A percentile compares a stretch with the other conserved stretches of the same genome.
Evolutionary conservation across 2,888 invertebrate species (phyloP).

Genomic region (Mythimna lalbum): DNA sequence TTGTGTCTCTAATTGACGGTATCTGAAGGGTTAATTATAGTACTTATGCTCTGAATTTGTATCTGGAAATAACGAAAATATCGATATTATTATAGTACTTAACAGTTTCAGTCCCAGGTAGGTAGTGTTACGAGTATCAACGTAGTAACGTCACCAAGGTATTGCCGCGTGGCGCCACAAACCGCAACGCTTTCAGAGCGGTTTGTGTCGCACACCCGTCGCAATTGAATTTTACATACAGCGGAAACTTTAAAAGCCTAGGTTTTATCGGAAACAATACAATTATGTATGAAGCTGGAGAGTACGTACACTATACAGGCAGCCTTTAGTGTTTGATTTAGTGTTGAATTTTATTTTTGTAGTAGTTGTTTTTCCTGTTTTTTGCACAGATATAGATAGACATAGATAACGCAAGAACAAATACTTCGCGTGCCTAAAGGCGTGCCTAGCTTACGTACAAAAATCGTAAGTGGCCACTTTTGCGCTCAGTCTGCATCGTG

Average conservation of each 20-base stretch:
- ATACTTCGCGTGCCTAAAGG: too few relatives aligned
- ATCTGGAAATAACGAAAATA: too few relatives aligned
- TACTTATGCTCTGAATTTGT: too few relatives aligned
- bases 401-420: too few relatives aligned
- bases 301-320: too few relatives aligned
- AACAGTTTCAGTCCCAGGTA: neutral
- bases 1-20: too few relatives aligned
- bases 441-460: too few relatives aligned
- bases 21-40: too few relatives aligned
- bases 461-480: too few relatives aligned
- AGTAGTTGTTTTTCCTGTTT: neutral
- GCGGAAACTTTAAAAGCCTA: conserved; percentile 73
- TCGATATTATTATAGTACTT: neutral
- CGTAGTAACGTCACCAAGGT: conserved; percentile 44
- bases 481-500: too few relatives aligned
- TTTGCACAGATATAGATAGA: too few relatives aligned
- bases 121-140: neutral
- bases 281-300: neutral
- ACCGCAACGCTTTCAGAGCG: conserved; percentile 65
- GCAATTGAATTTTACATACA: conserved; percentile 77
- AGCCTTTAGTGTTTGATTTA: too few relatives aligned
- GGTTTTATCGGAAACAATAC: conserved; percentile 35
- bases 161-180: conserved; percentile 35
- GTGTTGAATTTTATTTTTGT: neutral
- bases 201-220: conserved; percentile 53